Evolutionary conservation across 64 coral and sea anemone genomes (phyloP), one percentile per base, ranked within the genome.

Genomic region (Acropora yongei): DNA sequence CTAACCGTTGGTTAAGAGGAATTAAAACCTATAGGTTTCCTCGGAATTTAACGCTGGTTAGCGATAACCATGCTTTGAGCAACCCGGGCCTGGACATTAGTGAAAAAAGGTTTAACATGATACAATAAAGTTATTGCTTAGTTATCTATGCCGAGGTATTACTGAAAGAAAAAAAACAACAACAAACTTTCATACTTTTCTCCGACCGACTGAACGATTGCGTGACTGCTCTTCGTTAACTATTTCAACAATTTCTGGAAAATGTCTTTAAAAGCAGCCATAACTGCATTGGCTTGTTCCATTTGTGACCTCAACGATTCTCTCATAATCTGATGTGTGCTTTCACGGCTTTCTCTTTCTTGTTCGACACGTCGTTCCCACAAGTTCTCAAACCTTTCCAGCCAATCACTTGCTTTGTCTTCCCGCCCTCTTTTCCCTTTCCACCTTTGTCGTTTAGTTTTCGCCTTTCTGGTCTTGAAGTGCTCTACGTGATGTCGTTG

Each of bases 201-300:
- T 30, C 30, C 30, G 30, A 30, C 30, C 30, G 30, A 30, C 30
- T 30, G 30, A 30, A 78, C 76, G 76, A 78, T 78, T 78, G 8
- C 76, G 76, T 78, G 76, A 44, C 76, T 78, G 76, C 46, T 78
- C 40, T 78, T 78, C 40, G 76, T 78, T 78, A 43, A 9, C 79
- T 81, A 50, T 81, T 81, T 81, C 9, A 51, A 81, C 48, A 81
- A 81, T 18, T 81, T 51, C 50, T 81, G 45, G 78, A 81, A 81
- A 51, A 49, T 81, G 30, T 30, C 30, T 30, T 30, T 46, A 81
- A 81, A 81, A 6, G 47, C 78, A 46, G n/a, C 50, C n/a, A 81
- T 30, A 47, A 81, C 1, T 1, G 45, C 78, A 0, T 81, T 81
- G 10, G 78, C 57, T 53, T 81, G 78, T 53, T 81, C 18, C 78